These are phyloP conservation scores for Alces alces DNA, from an alignment of 2,113 vertebrate genomes.

Conservation along the genomic window DNA sequence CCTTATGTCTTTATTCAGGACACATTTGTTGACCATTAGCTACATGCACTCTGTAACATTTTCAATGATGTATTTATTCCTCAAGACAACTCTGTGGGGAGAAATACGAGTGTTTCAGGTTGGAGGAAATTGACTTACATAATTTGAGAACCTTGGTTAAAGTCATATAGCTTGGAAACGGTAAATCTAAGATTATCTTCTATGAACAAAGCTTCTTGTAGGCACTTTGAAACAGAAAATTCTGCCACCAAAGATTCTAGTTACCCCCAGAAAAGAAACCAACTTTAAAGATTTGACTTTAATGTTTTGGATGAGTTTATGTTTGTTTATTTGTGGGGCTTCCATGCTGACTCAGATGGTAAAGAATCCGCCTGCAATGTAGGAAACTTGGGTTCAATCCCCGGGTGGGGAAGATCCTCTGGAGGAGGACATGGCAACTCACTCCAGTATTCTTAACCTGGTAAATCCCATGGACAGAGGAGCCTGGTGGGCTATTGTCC, in stretches of 20 bases:
- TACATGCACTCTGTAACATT: not conserved
- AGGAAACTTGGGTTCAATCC: not conserved
- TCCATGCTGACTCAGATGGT: not conserved
- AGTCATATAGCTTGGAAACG: too few species aligned
- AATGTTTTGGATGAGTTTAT: not conserved
- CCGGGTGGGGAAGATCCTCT: not conserved
- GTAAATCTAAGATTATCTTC: not conserved
- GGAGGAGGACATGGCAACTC: not conserved
- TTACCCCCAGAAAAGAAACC: not conserved
- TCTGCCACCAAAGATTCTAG: too few species aligned
- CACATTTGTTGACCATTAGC: not conserved
- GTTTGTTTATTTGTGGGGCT: not conserved
- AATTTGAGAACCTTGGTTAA: not conserved
- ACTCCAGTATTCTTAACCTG: not conserved
- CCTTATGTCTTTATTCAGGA: not conserved
- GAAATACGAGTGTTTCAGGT: not conserved
- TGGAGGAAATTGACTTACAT: not conserved
- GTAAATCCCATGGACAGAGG: not conserved
- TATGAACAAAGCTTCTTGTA: not conserved
- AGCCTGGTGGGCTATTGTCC: not conserved
- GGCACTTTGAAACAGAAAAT: not conserved
- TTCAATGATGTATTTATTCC: not conserved
- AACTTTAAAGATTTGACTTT: not conserved
- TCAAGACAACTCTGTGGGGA: not conserved
- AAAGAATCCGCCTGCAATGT: not conserved